phyloP scores from a whole-genome alignment of 2,113 vertebrate genomes.

The Dissostichus mawsoni region DNA sequence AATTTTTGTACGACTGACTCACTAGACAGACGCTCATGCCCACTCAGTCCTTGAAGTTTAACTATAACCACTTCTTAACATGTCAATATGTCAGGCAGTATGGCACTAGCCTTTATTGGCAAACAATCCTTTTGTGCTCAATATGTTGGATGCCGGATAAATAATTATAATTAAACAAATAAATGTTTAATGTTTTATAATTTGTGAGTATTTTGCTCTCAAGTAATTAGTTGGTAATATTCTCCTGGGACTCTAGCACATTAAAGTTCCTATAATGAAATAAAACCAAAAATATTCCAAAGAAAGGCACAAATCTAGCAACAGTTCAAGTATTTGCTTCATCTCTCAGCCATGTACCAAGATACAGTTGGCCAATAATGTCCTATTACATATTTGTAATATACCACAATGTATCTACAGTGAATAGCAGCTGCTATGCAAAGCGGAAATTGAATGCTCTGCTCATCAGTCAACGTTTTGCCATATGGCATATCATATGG shows the following conservation, averaged over 20 bases:
- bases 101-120: neutral
- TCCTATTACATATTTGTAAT: slow-evolving; percentile 74
- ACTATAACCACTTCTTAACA: neutral
- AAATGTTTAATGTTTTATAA: no score
- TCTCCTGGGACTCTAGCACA: no score
- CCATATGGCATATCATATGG: slow-evolving; percentile 75
- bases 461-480: slow-evolving; percentile 74
- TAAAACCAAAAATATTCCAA: neutral
- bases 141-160: neutral
- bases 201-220: neutral
- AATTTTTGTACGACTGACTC: neutral
- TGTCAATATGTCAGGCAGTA: neutral
- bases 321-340: slow-evolving; percentile 10
- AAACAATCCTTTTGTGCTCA: neutral
- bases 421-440: slow-evolving; percentile 75
- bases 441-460: slow-evolving; percentile 72
- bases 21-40: neutral
- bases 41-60: neutral
- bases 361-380: slow-evolving; percentile 77
- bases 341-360: slow-evolving; percentile 23
- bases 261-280: neutral
- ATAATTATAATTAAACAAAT: neutral
- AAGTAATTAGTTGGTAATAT: neutral
- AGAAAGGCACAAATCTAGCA: neutral
- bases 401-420: slow-evolving; percentile 67